Conservation (phyloP, 2,797 vertebrate species). For the Mormyrus proboscirostris region DNA sequence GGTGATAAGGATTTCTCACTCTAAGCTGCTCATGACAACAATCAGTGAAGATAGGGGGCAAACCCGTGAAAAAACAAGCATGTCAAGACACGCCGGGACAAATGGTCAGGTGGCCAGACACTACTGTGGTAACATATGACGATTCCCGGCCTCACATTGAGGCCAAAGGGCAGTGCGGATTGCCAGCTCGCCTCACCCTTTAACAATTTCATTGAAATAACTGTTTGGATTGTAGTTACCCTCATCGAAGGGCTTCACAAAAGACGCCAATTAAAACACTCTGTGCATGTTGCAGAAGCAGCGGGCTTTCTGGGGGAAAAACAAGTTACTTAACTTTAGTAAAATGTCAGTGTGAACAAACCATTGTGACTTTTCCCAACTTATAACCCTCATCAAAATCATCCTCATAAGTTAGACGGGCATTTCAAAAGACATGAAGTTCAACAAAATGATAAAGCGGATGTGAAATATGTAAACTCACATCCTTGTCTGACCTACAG, state of each 20-base stretch:
- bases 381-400: background rate
- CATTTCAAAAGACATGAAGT: background rate
- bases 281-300: background rate
- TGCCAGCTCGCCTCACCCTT: background rate
- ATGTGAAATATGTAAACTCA: background rate
- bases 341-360: background rate
- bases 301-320: background rate
- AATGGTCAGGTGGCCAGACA: background rate
- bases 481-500: background rate
- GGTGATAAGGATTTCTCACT: conserved; percentile 24
- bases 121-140: background rate
- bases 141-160: background rate
- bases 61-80: background rate
- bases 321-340: background rate
- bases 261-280: background rate
- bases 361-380: background rate
- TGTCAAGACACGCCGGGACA: conserved; percentile 9
- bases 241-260: background rate
- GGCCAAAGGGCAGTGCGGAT: background rate
- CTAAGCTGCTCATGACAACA: background rate
- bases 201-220: background rate
- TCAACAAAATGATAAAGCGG: background rate
- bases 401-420: background rate
- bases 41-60: conserved; percentile 1
- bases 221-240: background rate